phyloP scores from a whole-genome alignment of 2,797 vertebrate species.

The Dryobates pubescens region DNA sequence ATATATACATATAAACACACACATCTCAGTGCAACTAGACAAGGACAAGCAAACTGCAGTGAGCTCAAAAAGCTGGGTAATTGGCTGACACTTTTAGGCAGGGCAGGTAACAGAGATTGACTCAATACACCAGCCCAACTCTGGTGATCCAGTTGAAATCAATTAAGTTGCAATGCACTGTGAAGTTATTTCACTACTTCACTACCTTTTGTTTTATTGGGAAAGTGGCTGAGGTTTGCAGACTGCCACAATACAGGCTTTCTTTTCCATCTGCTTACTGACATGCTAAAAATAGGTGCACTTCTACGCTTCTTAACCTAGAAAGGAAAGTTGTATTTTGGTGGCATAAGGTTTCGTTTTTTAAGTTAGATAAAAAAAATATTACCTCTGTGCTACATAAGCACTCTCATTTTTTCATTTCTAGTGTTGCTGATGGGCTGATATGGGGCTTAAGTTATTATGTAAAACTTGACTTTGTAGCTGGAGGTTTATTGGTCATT shows the following conservation, averaged over 20 bases:
- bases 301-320: neutral
- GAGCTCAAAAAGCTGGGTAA: neutral
- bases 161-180: constrained; percentile 1
- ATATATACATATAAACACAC: neutral
- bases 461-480: neutral
- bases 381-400: neutral
- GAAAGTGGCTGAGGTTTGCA: neutral
- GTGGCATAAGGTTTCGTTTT: neutral
- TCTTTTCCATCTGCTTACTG: neutral
- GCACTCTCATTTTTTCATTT: neutral
- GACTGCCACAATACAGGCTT: neutral
- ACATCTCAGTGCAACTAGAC: neutral
- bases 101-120: neutral
- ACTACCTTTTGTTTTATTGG: neutral
- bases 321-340: neutral
- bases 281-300: neutral
- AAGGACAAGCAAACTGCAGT: neutral
- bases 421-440: neutral
- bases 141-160: neutral
- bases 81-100: neutral
- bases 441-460: neutral
- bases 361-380: neutral
- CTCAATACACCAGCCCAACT: neutral
- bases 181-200: neutral
- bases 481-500: neutral